These are phyloP conservation scores for Geotrupes spiniger DNA, from an alignment of 2,888 invertebrate species.

Conservation along the genomic window DNA sequence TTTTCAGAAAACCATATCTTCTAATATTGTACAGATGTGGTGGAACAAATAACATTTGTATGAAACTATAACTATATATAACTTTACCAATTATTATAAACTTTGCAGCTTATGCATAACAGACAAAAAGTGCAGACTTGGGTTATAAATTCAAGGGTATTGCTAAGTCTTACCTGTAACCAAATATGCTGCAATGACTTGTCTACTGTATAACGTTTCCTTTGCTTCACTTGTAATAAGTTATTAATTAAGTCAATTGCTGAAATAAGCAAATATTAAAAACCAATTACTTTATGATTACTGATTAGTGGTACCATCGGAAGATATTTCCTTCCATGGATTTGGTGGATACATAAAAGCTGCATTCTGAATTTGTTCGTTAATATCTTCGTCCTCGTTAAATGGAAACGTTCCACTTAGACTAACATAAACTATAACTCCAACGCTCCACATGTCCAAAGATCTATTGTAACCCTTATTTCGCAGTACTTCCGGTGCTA, in stretches of 20 bases:
- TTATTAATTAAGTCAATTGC: conserved; percentile 98
- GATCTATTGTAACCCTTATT: conserved; percentile 99
- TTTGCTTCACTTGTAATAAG: conserved; percentile 93
- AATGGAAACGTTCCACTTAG: conserved; percentile 98
- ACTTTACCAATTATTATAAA: too few relatives aligned
- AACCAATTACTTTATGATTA: too few relatives aligned
- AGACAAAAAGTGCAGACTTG: too few relatives aligned
- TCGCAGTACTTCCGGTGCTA: conserved; percentile 95
- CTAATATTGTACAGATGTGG: too few relatives aligned
- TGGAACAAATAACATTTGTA: too few relatives aligned
- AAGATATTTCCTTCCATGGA: conserved; percentile 96
- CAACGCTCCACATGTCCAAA: conserved; percentile 99
- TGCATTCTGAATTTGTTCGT: conserved; percentile 99
- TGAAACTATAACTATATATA: too few relatives aligned
- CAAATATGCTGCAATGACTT: conserved; percentile 93
- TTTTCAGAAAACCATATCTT: too few relatives aligned
- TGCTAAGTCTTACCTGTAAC: conserved; percentile 96
- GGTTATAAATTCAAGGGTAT: conserved; percentile 30
- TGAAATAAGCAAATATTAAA: conserved; percentile 50
- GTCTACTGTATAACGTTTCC: conserved; percentile 93
- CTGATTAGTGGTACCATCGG: conserved; percentile 62
- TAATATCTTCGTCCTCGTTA: conserved; percentile 99
- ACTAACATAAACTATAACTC: conserved; percentile 98
- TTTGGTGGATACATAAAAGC: conserved; percentile 99
- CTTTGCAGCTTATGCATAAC: too few relatives aligned